A percentile compares a stretch with the other conserved stretches of the same genome.
phyloP scores from a whole-genome alignment of 2,888 invertebrate species.

The Xestia rhomboidea region DNA sequence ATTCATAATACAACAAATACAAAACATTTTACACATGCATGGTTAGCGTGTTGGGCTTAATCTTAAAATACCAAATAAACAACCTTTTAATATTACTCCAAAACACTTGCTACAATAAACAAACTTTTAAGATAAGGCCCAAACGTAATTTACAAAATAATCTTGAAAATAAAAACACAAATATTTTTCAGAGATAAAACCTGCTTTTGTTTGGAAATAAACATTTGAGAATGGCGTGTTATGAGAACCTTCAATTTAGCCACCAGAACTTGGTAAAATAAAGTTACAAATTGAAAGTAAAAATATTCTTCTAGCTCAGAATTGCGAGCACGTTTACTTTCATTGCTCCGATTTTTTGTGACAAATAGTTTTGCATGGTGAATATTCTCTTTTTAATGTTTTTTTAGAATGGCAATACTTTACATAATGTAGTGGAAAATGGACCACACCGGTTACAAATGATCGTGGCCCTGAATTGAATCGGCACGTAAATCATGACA shows the following conservation, averaged over 20 bases:
- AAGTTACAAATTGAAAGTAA: slow-evolving; percentile 56
- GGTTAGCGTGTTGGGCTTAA: slow-evolving; percentile 6
- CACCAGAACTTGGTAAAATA: slow-evolving; percentile 23
- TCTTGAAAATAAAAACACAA: slow-evolving; percentile 48
- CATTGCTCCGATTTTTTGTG: slow-evolving; percentile 56
- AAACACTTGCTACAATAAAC: slow-evolving; percentile 16
- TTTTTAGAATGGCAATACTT: slow-evolving; percentile 34
- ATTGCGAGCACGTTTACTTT: slow-evolving; percentile 60
- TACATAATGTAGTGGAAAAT: slow-evolving; percentile 31
- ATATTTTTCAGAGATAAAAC: slow-evolving; percentile 54
- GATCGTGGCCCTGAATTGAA: slow-evolving; percentile 51
- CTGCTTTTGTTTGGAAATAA: slow-evolving; percentile 46
- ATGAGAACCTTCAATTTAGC: slow-evolving; percentile 26
- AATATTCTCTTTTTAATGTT: slow-evolving; percentile 8
- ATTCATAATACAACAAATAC: slow-evolving; percentile 18
- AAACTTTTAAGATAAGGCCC: slow-evolving; percentile 47
- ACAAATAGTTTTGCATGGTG: slow-evolving; percentile 40
- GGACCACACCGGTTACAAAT: slow-evolving; percentile 42
- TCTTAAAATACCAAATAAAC: slow-evolving; percentile 23
- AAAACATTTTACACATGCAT: slow-evolving; percentile 15
- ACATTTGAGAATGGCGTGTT: slow-evolving; percentile 38
- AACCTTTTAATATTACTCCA: slow-evolving; percentile 17
- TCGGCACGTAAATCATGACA: slow-evolving; percentile 56
- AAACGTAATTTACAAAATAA: slow-evolving; percentile 44
- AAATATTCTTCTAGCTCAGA: slow-evolving; percentile 52